Base-by-base conservation (phyloP, 2,888 invertebrate species). In the Imbricaverruca yamaguchii region DNA sequence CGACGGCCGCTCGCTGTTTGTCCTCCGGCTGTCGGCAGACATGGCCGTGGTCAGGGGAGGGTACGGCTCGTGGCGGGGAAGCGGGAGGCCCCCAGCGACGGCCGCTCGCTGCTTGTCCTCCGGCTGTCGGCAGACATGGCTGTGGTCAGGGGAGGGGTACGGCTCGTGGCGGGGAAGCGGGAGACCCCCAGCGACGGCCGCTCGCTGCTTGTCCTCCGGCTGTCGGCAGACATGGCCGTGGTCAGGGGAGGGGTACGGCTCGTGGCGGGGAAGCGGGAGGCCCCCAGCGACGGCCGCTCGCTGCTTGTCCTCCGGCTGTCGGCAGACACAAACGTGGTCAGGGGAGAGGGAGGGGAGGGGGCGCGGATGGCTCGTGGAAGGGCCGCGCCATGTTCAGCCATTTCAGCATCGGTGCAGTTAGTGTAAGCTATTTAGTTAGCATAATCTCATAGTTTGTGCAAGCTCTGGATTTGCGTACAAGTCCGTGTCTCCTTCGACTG, bases 41-140 rank as follows among this genome's bases (percentile, higher is more conserved):
- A 67, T 3, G 21, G n/a, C 63, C 21, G 63, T 21, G 63, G 63
- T 63, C 21, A 63, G 63, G n/a, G n/a, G n/a, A n/a, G n/a, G n/a
- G n/a, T n/a, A n/a, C n/a, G n/a, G n/a, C n/a, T n/a, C n/a, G n/a
- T n/a, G n/a, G n/a, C n/a, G n/a, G n/a, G n/a, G n/a, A n/a, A 92
- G 91, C 77, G 97, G 90, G 81, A 94, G 92, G 78, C 92, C 90
- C 88, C 97, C 97, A 82, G 94, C 94, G 0, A 93, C 89, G 83
- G 93, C 92, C 0, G 95, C 94, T 81, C 91, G 89, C 85, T 93
- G 93, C 81, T 91, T 91, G 85, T 96, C 96, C 83, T 94, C 93
- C 83, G 93, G 90, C 88, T 89, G 85, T 13, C 85, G 65, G 61
- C 7, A 81, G 39, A 39, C 25, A 69, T 2, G 12, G n/a, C 63